These are phyloP conservation scores for Hyposmocoma kahamanoa DNA, from an alignment of 1,140 invertebrate species.

Conservation along the genomic window DNA sequence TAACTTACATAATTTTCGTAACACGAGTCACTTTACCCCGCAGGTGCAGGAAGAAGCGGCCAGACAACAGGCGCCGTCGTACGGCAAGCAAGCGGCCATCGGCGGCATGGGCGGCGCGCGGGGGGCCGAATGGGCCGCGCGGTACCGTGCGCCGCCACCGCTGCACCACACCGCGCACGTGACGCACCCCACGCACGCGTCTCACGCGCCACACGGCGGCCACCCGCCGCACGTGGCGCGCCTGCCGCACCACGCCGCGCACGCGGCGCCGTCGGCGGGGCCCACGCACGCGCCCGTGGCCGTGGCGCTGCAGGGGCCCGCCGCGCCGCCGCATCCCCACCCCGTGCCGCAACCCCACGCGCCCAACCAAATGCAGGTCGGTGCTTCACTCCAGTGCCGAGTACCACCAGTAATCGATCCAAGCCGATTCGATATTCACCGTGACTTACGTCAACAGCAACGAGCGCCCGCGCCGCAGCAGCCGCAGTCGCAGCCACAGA, in stretches of 20 bases:
- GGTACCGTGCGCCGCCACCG: conserved; percentile 58
- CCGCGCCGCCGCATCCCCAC: no score
- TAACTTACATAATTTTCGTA: not conserved
- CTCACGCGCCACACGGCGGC: not conserved
- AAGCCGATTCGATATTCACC: no score
- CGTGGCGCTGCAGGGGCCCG: no score
- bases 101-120: conserved; percentile 35
- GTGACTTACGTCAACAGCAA: no score
- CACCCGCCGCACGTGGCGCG: conserved; percentile 9
- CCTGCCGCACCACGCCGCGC: no score
- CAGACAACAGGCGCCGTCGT: conserved; percentile 84
- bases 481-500: conserved; percentile 58
- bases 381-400: no score
- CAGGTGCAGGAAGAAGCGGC: conserved; percentile 95
- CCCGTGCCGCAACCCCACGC: no score
- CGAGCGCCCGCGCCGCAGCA: conserved; percentile 36
- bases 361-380: no score
- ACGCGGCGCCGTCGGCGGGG: conserved; percentile 27
- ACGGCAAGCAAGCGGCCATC: conserved; percentile 73
- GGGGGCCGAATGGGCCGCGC: conserved; percentile 38
- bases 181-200: conserved; percentile 10
- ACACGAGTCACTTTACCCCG: conserved; percentile 6
- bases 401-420: no score
- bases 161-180: conserved; percentile 49
- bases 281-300: no score